Percentiles rank a stretch among this genome's conserved stretches.
These are phyloP conservation scores for Poecilia wingei DNA, from an alignment of 2,797 vertebrate genomes.

Conservation along the genomic window DNA sequence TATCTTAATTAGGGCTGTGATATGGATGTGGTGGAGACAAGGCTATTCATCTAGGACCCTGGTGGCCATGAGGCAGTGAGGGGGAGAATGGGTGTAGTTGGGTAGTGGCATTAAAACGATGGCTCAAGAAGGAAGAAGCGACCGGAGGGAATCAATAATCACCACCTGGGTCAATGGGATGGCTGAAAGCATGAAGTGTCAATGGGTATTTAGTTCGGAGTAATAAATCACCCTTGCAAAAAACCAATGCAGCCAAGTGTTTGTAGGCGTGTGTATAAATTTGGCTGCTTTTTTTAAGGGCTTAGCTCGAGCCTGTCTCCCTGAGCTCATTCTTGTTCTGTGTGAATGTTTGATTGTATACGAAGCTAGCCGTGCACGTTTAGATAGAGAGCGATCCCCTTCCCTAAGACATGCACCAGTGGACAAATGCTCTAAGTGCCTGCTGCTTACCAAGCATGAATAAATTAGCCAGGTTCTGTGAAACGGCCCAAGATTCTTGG, in stretches of 20 bases:
- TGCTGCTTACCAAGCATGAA: conserved; percentile 57
- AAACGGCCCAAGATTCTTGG: conserved; percentile 69
- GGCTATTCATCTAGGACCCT: conserved; percentile 76
- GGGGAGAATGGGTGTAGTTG: conserved; percentile 51
- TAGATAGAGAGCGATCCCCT: conserved; percentile 30
- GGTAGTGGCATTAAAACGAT: conserved; percentile 63
- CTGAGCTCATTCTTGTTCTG: background rate
- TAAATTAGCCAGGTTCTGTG: conserved; percentile 65
- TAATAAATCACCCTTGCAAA: conserved; percentile 75
- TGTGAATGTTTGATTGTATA: conserved; percentile 31
- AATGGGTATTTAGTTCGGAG: conserved; percentile 77
- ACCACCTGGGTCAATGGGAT: conserved; percentile 75
- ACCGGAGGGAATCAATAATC: conserved; percentile 75
- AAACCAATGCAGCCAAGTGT: conserved; percentile 51
- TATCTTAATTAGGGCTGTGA: conserved; percentile 77
- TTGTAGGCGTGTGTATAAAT: conserved; percentile 31
- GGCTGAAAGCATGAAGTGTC: conserved; percentile 77
- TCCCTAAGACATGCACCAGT: conserved; percentile 40
- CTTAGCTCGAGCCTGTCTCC: conserved; percentile 28
- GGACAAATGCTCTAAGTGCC: conserved; percentile 40
- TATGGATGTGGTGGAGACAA: conserved; percentile 75
- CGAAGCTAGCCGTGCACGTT: conserved; percentile 25
- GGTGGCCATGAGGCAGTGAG: conserved; percentile 53
- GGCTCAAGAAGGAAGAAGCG: conserved; percentile 53
- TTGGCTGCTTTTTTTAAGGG: conserved; percentile 29